These are phyloP conservation scores for Callorhinus ursinus DNA, from an alignment of 2,113 vertebrate species.

Conservation along the genomic window DNA sequence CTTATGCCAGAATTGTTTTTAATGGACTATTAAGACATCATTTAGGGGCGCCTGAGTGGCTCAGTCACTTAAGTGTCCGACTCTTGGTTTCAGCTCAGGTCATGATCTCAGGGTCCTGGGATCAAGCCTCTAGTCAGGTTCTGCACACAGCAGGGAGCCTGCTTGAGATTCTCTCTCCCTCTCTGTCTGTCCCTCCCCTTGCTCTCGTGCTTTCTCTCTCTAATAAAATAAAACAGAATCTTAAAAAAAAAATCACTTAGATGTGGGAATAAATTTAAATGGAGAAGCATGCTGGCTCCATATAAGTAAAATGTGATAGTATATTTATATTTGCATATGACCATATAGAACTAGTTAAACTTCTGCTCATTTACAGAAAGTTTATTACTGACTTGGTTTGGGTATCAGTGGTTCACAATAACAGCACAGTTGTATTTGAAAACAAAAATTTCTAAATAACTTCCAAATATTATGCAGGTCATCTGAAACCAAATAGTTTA, in stretches of 20 bases:
- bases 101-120: not conserved
- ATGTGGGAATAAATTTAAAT: not conserved
- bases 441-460: slow-evolving; percentile 36
- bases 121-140: not conserved
- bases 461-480: not conserved
- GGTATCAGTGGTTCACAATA: not conserved
- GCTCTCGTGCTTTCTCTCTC: not conserved
- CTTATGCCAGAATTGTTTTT: slow-evolving; percentile 4
- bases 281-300: not conserved
- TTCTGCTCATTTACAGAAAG: not conserved
- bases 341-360: not conserved
- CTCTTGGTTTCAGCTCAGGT: not conserved
- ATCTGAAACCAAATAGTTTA: not conserved
- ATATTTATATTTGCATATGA: not conserved
- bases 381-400: not conserved
- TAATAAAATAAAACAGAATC: not conserved
- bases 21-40: not conserved
- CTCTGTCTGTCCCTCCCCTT: not conserved
- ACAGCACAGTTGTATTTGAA: not conserved
- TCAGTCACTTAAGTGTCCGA: not conserved
- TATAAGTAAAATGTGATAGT: not conserved
- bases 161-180: not conserved
- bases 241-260: not conserved
- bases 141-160: not conserved
- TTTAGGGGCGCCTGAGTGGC: not conserved